phyloP scores from a whole-genome alignment of 2,888 invertebrate genomes.

The Nezara viridula region DNA sequence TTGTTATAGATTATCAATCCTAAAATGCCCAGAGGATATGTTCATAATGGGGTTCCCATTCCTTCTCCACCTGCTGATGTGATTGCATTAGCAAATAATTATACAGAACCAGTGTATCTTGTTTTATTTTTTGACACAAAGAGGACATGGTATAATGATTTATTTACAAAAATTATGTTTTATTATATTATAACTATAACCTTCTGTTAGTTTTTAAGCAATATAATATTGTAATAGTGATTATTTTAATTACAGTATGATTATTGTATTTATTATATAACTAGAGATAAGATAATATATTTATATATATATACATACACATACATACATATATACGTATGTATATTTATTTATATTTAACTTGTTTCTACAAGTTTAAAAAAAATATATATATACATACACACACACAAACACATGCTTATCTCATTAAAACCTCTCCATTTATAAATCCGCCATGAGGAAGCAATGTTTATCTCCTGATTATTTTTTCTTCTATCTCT shows the following conservation, averaged over 20 bases:
- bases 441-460: neutral
- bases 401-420: too few relatives aligned
- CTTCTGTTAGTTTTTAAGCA: neutral
- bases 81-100: slow-evolving; percentile 84
- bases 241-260: neutral
- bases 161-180: neutral
- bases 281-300: too few relatives aligned
- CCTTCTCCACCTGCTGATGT: slow-evolving; percentile 95
- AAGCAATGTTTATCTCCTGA: neutral
- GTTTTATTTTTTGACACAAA: slow-evolving; percentile 97
- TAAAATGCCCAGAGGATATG: slow-evolving; percentile 88
- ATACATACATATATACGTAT: too few relatives aligned
- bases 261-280: neutral
- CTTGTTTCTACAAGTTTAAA: too few relatives aligned
- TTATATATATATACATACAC: too few relatives aligned
- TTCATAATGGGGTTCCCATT: slow-evolving; percentile 94
- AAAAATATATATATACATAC: too few relatives aligned
- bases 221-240: neutral
- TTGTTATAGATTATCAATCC: slow-evolving; percentile 85
- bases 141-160: slow-evolving; percentile 80
- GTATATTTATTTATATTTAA: too few relatives aligned
- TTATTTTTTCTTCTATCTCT: neutral
- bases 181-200: neutral
- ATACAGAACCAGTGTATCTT: slow-evolving; percentile 87
- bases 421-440: neutral